A percentile compares a stretch with the other conserved stretches of the same genome.
Conservation (phyloP, 1,140 invertebrate species). For the Nomia melanderi region DNA sequence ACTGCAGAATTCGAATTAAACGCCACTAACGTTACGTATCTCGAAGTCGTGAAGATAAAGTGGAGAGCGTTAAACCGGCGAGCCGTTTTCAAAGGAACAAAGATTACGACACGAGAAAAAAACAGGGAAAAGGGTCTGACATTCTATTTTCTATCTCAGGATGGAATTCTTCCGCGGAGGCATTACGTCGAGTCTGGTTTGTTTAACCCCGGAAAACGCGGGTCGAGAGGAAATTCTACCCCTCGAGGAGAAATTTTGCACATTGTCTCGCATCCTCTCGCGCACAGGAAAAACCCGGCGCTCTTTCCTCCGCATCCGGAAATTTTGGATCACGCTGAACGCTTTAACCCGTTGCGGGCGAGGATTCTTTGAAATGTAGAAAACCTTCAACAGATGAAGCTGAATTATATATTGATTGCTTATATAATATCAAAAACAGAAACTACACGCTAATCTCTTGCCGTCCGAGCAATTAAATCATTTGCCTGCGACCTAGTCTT, state of each 20-base stretch:
- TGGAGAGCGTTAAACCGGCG: neutral
- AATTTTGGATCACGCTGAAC: neutral
- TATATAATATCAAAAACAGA: no score
- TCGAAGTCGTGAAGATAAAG: neutral
- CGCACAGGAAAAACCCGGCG: neutral
- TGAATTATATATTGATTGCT: no score
- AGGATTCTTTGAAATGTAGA: no score
- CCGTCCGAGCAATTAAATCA: no score
- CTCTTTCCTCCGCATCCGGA: neutral
- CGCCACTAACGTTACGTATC: neutral
- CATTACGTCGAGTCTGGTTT: slow-evolving; percentile 13
- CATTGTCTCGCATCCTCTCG: neutral
- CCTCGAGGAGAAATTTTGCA: neutral
- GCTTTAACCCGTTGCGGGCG: no score
- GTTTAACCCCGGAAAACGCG: slow-evolving; percentile 16
- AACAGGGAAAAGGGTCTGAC: neutral
- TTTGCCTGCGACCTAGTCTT: no score
- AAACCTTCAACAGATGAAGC: no score
- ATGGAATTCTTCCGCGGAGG: slow-evolving; percentile 17
- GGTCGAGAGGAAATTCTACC: neutral
- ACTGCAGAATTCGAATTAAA: neutral
- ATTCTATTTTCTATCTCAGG: slow-evolving; percentile 31
- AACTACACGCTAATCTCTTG: no score
- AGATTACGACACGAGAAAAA: neutral
- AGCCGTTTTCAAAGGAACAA: neutral